Percentiles rank a stretch among this genome's conserved stretches.
These are phyloP conservation scores for Sminthurides aquaticus DNA, from an alignment of 2,888 invertebrate species.

Conservation along the genomic window DNA sequence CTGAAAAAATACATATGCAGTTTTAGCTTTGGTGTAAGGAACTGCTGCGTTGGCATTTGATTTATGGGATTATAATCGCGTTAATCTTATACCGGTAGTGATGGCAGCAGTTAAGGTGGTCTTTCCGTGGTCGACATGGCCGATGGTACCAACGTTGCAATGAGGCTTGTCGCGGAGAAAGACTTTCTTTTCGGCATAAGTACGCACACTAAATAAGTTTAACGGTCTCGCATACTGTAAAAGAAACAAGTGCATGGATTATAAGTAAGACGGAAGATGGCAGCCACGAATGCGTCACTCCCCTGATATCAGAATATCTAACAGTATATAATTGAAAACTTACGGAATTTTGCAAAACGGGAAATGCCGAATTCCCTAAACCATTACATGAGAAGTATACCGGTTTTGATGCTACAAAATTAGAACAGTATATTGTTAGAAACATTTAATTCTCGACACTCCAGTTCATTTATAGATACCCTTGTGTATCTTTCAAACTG, in stretches of 20 bases:
- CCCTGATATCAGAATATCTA: too few species aligned
- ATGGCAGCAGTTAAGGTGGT: conserved; percentile 91
- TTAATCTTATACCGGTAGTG: conserved; percentile 69
- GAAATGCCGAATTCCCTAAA: neutral
- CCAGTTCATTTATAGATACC: too few species aligned
- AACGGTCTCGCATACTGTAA: conserved; percentile 6
- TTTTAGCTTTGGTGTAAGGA: too few species aligned
- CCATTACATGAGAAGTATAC: neutral
- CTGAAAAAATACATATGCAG: conserved; percentile 50
- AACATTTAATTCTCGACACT: too few species aligned
- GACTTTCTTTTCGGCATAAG: conserved; percentile 67
- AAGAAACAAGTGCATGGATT: too few species aligned
- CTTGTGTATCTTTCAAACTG: too few species aligned
- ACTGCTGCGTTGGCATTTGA: too few species aligned
- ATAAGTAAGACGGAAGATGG: neutral
- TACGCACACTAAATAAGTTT: conserved; percentile 42
- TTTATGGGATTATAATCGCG: too few species aligned
- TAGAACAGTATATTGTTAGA: neutral
- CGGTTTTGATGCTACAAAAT: conserved; percentile 3
- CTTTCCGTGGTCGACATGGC: conserved; percentile 97
- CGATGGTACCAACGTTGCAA: conserved; percentile 95
- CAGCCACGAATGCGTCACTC: too few species aligned
- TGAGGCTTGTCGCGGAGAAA: conserved; percentile 80
- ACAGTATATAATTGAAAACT: too few species aligned
- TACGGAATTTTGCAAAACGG: neutral